Conservation (phyloP, 2,888 invertebrate species). For the Elegia similella region DNA sequence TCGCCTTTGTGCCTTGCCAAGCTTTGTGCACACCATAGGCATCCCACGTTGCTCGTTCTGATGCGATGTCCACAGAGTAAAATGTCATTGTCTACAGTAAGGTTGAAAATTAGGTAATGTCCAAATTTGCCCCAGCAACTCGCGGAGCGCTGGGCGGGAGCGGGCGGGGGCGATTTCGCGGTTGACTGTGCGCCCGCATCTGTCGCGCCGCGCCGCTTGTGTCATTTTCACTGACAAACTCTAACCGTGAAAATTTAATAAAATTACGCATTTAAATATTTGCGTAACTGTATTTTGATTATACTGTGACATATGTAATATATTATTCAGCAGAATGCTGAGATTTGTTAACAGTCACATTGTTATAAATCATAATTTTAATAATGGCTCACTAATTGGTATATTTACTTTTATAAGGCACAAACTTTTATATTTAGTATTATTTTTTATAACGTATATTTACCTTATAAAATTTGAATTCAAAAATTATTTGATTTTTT, state of each 20-base stretch:
- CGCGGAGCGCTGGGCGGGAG: background rate
- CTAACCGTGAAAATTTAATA: conserved; percentile 11
- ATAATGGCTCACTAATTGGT: no score
- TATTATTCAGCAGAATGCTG: background rate
- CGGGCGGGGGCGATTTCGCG: conserved; percentile 11
- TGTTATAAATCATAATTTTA: no score
- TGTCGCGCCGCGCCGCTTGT: conserved; percentile 11
- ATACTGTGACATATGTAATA: background rate
- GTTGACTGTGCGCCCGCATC: conserved; percentile 15
- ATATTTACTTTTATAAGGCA: no score
- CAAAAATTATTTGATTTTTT: no score
- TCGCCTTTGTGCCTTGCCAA: no score
- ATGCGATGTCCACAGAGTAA: background rate
- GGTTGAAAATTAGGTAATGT: no score
- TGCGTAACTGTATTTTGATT: background rate
- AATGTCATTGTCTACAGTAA: background rate
- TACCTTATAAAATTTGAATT: no score
- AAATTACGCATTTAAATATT: conserved; percentile 1
- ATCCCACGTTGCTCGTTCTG: no score
- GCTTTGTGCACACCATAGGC: no score
- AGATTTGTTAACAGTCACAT: no score
- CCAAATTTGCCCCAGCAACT: background rate
- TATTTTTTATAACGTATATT: no score
- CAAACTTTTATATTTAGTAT: background rate
- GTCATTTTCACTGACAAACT: conserved; percentile 12